These are phyloP conservation scores for Sinohyriopsis cumingii DNA, from an alignment of 2,888 invertebrate genomes.

Conservation along the genomic window DNA sequence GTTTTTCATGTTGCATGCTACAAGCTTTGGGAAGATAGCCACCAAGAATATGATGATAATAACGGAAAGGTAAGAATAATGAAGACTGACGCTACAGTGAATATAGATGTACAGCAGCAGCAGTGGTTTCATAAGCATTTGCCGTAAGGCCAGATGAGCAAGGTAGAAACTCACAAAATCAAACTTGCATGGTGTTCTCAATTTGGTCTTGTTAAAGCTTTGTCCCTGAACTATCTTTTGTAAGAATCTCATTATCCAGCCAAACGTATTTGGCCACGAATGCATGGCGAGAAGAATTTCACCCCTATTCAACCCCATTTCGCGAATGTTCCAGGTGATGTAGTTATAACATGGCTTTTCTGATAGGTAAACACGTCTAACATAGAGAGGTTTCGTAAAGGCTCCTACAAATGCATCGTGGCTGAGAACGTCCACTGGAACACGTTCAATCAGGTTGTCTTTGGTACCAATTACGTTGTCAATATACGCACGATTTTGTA, in stretches of 20 bases:
- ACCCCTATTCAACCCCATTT: conserved; percentile 62
- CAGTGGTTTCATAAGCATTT: conserved; percentile 65
- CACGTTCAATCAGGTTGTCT: conserved; percentile 56
- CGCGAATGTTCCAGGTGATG: conserved; percentile 62
- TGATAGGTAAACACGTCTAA: conserved; percentile 49
- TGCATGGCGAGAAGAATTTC: conserved; percentile 61
- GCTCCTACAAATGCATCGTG: conserved; percentile 66
- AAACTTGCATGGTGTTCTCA: conserved; percentile 56
- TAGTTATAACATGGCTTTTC: conserved; percentile 63
- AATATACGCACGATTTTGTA: conserved; percentile 60
- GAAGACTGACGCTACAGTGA: conserved; percentile 51
- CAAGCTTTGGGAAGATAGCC: conserved; percentile 63
- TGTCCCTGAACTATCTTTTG: conserved; percentile 54
- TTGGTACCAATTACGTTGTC: conserved; percentile 59
- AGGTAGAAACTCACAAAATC: conserved; percentile 61
- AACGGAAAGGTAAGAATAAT: conserved; percentile 56
- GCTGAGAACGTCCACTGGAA: conserved; percentile 63
- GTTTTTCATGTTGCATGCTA: conserved; percentile 54
- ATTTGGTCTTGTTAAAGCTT: conserved; percentile 55
- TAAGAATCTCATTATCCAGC: conserved; percentile 54
- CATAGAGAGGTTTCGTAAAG: conserved; percentile 55
- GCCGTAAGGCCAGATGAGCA: conserved; percentile 60
- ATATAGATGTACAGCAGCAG: conserved; percentile 54
- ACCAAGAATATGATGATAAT: conserved; percentile 60
- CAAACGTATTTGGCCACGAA: conserved; percentile 59